These are phyloP conservation scores for Zophobas atratus DNA, from an alignment of 1,140 invertebrate species.

Conservation along the genomic window DNA sequence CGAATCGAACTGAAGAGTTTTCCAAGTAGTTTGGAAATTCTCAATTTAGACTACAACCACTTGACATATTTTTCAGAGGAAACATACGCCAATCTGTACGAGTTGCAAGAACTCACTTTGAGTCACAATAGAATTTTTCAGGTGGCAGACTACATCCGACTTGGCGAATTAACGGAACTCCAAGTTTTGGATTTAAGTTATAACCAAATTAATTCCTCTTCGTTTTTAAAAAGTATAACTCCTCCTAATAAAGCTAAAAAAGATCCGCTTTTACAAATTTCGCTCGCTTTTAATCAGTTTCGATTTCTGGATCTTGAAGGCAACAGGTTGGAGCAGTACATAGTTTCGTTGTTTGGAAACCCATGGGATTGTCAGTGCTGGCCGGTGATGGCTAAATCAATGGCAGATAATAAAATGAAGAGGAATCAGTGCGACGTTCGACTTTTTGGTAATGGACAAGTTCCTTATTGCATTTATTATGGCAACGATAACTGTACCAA, in stretches of 20 bases:
- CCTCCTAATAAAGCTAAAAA: neutral
- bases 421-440: slow-evolving; percentile 6
- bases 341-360: slow-evolving; percentile 16
- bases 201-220: neutral
- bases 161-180: neutral
- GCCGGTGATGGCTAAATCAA: neutral
- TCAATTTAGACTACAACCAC: slow-evolving; percentile 18
- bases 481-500: too few relatives aligned
- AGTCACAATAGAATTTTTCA: neutral
- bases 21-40: slow-evolving; percentile 25
- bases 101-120: slow-evolving; percentile 5
- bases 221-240: slow-evolving; percentile 2
- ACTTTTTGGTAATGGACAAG: slow-evolving; percentile 23
- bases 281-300: slow-evolving; percentile 17
- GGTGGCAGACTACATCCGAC: neutral
- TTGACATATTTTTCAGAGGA: neutral
- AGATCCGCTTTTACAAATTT: slow-evolving; percentile 5
- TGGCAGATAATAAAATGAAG: slow-evolving; percentile 17
- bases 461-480: slow-evolving; percentile 17
- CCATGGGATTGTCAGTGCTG: slow-evolving; percentile 19
- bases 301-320: neutral
- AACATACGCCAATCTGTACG: neutral
- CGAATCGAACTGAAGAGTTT: neutral
- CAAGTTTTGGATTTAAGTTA: slow-evolving; percentile 19
- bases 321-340: neutral